Evolutionary conservation across 2,888 invertebrate species (phyloP).

Genomic region (Invenusta paracnida): DNA sequence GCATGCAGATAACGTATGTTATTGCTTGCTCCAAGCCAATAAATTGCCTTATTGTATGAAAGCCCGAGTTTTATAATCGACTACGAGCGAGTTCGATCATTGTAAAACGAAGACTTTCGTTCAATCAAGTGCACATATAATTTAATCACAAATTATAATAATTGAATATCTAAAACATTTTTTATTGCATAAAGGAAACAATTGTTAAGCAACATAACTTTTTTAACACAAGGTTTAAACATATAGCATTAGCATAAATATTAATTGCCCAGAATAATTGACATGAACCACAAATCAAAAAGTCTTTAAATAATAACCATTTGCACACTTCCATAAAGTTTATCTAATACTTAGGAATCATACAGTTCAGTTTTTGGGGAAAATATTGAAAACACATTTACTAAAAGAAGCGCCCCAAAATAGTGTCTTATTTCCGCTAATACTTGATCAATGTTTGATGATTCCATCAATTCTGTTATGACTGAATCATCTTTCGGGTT

Average conservation of each 20-base stretch:
- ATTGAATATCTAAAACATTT: constrained; percentile 4
- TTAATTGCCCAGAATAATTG: constrained; percentile 8
- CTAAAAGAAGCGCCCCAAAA: no score
- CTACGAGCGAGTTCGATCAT: neutral
- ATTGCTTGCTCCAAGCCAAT: neutral
- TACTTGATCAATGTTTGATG: no score
- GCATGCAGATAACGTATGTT: constrained; percentile 23
- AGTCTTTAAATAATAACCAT: neutral
- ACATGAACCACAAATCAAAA: constrained; percentile 26
- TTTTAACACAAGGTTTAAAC: neutral
- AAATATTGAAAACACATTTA: neutral
- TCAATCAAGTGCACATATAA: constrained; percentile 1
- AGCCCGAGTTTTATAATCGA: neutral
- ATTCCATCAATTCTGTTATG: no score
- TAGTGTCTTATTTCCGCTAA: no score
- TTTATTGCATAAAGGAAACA: constrained; percentile 17
- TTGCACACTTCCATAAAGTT: neutral
- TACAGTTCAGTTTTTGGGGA: neutral
- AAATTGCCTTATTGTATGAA: neutral
- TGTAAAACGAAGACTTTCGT: neutral
- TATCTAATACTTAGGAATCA: neutral
- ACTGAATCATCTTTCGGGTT: neutral
- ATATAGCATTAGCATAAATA: constrained; percentile 9
- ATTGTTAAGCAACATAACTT: constrained; percentile 26
- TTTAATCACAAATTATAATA: constrained; percentile 17